phyloP scores from a whole-genome alignment of 2,888 invertebrate species.

The Meiosimyza decipiens region DNA sequence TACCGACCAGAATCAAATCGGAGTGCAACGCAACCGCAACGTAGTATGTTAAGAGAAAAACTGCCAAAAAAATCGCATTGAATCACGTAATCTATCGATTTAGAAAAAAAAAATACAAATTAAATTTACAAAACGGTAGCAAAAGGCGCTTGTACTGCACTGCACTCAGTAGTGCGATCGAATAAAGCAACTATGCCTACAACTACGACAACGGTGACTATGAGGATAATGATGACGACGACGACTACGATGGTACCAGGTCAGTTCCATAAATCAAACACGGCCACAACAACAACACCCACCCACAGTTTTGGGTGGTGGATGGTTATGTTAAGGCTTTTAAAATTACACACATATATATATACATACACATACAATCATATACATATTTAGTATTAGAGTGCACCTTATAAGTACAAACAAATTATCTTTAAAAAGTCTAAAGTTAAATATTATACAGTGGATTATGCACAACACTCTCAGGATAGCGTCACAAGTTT shows the following conservation, averaged over 20 bases:
- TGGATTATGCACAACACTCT: too few relatives aligned
- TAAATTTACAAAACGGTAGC: slow-evolving; percentile 6
- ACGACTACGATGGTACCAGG: slow-evolving; percentile 4
- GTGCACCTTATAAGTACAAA: too few relatives aligned
- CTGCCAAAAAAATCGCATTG: slow-evolving; percentile 24
- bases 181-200: background rate
- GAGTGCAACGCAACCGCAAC: too few relatives aligned
- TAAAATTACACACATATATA: too few relatives aligned
- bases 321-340: too few relatives aligned
- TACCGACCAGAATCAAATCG: too few relatives aligned
- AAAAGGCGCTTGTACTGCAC: background rate
- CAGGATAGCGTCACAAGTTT: too few relatives aligned
- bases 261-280: slow-evolving; percentile 6
- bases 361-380: background rate
- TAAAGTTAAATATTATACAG: too few relatives aligned
- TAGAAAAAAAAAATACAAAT: background rate
- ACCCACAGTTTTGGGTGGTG: background rate
- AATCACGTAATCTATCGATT: slow-evolving; percentile 36
- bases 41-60: background rate
- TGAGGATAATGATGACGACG: too few relatives aligned
- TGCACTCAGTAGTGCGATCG: background rate
- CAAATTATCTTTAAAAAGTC: too few relatives aligned
- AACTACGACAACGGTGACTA: too few relatives aligned
- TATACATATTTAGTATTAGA: too few relatives aligned
- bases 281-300: background rate